Evolutionary conservation across 1,140 invertebrate genomes (phyloP).

Genomic region (Subanguina moxae): DNA sequence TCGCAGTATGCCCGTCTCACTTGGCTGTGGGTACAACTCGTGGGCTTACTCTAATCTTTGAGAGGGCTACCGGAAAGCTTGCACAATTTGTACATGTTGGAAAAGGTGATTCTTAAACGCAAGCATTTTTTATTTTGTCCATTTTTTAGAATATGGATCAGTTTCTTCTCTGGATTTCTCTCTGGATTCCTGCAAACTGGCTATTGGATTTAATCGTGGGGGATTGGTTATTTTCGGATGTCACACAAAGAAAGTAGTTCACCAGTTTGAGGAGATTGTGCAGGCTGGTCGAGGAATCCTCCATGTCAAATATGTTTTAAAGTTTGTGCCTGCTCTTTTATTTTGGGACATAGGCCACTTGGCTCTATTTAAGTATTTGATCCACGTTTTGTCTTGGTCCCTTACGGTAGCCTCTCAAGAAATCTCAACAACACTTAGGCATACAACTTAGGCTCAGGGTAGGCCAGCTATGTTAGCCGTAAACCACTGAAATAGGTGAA

Average conservation of each 20-base stretch:
- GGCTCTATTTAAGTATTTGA: too few species aligned
- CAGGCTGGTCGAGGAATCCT: conserved; percentile 47
- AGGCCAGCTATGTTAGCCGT: too few species aligned
- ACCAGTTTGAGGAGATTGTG: conserved; percentile 28
- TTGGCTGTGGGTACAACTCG: conserved; percentile 38
- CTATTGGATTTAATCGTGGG: conserved; percentile 33
- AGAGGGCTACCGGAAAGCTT: conserved; percentile 16
- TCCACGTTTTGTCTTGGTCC: too few species aligned
- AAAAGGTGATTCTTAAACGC: conserved; percentile 8
- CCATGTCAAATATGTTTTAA: conserved; percentile 38
- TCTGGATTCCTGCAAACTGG: conserved; percentile 10
- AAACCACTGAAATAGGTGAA: too few species aligned
- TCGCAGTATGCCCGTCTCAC: conserved; percentile 17
- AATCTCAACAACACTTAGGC: too few species aligned
- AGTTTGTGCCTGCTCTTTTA: conserved; percentile 11
- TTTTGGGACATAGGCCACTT: too few species aligned
- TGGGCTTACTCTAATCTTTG: conserved; percentile 32
- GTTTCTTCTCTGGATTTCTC: conserved; percentile 41
- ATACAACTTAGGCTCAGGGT: too few species aligned
- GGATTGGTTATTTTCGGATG: conserved; percentile 27
- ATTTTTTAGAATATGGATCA: conserved; percentile 35
- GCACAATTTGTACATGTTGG: conserved; percentile 24
- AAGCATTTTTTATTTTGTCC: neutral
- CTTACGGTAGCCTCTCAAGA: too few species aligned
- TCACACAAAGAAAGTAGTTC: conserved; percentile 24